A percentile compares a stretch with the other conserved stretches of the same genome.
Evolutionary conservation across 30 jellyfish, hydroid and myxozoan species (phyloP).

Genomic region (Cassiopea andromeda): DNA sequence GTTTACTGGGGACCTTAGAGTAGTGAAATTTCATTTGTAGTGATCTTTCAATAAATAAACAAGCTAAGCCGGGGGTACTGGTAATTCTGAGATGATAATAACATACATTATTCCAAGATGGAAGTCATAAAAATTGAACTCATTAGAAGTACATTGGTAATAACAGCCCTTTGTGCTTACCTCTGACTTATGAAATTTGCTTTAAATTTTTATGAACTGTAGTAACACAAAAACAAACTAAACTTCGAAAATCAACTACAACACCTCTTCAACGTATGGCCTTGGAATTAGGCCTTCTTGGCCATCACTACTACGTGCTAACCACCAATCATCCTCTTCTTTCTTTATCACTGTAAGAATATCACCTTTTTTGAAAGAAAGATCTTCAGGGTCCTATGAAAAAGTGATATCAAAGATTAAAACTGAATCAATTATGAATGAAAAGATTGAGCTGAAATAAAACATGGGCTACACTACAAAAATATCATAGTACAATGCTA

Average conservation of each 20-base stretch:
- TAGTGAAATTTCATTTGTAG: too few species aligned
- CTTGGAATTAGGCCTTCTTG: conserved; percentile 96
- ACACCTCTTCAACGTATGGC: conserved; percentile 93
- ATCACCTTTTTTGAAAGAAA: conserved; percentile 95
- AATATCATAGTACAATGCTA: too few species aligned
- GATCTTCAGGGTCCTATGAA: conserved; percentile 92
- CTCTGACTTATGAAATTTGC: background rate
- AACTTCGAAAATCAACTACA: background rate
- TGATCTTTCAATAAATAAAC: too few species aligned
- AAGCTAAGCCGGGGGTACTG: too few species aligned
- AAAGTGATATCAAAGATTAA: background rate
- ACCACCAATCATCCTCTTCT: conserved; percentile 99
- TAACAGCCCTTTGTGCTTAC: too few species aligned
- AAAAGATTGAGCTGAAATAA: background rate
- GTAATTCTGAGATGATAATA: too few species aligned
- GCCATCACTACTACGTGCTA: conserved; percentile 92
- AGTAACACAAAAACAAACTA: background rate
- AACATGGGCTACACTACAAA: background rate
- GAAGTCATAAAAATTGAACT: too few species aligned
- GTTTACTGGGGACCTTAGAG: too few species aligned
- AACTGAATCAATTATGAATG: background rate
- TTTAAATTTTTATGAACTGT: background rate
- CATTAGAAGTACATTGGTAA: too few species aligned
- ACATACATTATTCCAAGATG: too few species aligned
- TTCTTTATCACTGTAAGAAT: conserved; percentile 74